phyloP scores from a whole-genome alignment of 2,113 vertebrate genomes.

The Rhegmatorhina hoffmannsi region DNA sequence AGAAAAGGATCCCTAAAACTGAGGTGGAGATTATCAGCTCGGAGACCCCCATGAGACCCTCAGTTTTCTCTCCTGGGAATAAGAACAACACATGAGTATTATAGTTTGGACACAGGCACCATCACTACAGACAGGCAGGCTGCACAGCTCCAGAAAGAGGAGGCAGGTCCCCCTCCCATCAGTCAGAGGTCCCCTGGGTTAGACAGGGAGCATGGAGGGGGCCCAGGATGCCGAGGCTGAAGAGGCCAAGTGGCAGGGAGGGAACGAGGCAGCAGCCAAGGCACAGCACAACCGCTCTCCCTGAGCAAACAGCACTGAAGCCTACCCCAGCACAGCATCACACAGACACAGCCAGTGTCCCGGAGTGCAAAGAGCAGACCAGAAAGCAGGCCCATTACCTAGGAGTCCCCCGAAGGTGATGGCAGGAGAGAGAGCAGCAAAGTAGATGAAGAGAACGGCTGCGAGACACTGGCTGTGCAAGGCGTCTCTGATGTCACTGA shows the following conservation, averaged over 20 bases:
- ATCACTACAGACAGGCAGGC: neutral
- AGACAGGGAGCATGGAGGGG: neutral
- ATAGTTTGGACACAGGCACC: neutral
- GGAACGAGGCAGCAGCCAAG: neutral
- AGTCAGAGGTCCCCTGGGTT: neutral
- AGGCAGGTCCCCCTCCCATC: neutral
- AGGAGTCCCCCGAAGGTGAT: conserved; percentile 98
- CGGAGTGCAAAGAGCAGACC: conserved; percentile 53
- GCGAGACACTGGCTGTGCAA: conserved; percentile 93
- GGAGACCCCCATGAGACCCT: conserved; percentile 96
- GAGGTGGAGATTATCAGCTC: conserved; percentile 97
- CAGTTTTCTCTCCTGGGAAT: conserved; percentile 91
- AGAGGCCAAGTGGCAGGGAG: conserved; percentile 23
- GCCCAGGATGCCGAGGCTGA: neutral
- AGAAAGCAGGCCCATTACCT: conserved; percentile 82
- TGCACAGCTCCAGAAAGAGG: neutral
- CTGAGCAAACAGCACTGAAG: neutral
- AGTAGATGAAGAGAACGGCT: conserved; percentile 97
- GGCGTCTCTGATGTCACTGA: conserved; percentile 91
- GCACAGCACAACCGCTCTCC: neutral
- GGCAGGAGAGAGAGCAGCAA: conserved; percentile 95
- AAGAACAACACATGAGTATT: neutral
- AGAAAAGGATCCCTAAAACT: conserved; percentile 91
- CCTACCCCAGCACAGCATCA: conserved; percentile 51
- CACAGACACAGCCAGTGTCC: conserved; percentile 47